Conservation (phyloP, 2,888 invertebrate genomes). For the Chesias legatella region DNA sequence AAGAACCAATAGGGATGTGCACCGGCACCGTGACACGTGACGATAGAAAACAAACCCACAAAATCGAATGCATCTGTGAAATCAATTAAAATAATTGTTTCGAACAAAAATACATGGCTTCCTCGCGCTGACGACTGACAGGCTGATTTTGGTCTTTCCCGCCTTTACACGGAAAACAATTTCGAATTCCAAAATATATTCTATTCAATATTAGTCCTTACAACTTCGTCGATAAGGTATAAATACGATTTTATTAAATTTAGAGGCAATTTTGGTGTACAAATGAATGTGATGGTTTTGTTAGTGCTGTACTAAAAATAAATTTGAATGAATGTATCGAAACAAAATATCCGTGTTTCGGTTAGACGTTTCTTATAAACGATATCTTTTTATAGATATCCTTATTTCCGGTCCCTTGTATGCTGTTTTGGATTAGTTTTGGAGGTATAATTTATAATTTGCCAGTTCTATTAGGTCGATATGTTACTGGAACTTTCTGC, state of each 20-base stretch:
- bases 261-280: constrained; percentile 7
- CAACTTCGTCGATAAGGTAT: not conserved
- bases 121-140: constrained; percentile 61
- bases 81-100: constrained; percentile 77
- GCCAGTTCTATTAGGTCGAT: too few relatives aligned
- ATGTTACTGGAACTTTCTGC: too few relatives aligned
- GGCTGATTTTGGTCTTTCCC: constrained; percentile 60
- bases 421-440: too few relatives aligned
- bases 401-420: constrained; percentile 32
- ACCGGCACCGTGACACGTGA: constrained; percentile 30
- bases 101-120: constrained; percentile 72
- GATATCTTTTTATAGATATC: constrained; percentile 35
- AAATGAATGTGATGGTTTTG: constrained; percentile 43
- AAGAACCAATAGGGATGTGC: constrained; percentile 24
- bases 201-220: constrained; percentile 30
- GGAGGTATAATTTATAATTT: too few relatives aligned
- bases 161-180: constrained; percentile 43
- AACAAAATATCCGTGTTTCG: constrained; percentile 44
- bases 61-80: constrained; percentile 52
- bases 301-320: constrained; percentile 64
- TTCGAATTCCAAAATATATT: constrained; percentile 3
- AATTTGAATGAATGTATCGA: constrained; percentile 52
- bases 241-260: not conserved
- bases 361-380: constrained; percentile 39
- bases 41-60: constrained; percentile 34